Evolutionary conservation across 1,140 invertebrate genomes (phyloP), one percentile per base, ranked within the genome.

Genomic region (Arctopsyche grandis): DNA sequence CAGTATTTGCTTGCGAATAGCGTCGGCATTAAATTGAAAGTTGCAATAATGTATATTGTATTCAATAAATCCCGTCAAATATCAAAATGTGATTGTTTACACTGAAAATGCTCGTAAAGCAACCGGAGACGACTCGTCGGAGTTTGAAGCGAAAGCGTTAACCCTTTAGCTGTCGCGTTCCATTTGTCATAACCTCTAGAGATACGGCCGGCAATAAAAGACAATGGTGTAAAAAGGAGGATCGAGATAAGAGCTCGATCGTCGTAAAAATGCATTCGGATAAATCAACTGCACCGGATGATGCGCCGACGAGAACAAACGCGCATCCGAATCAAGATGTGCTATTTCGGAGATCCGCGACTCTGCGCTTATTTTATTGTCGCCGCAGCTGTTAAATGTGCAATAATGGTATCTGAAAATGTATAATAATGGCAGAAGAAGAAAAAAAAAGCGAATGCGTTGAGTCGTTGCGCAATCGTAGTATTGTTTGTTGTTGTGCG

Each of bases 221-320:
- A 75, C 73, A 75, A 75, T 75, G 29, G 29, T 38, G 29, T 38
- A 38, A 38, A 38, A 38, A 38, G 1, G 29, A 1, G 29, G 29
- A 1, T 7, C 29, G 29, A 38, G 29, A 38, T 38, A 38, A 38
- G 29, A 38, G 29, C 29, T 1, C 7, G 3, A 7, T 38, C 7
- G 29, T 69, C 48, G 73, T 56, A 58, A 75, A 75, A 75, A 75
- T 75, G 73, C 73, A 52, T 14, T 24, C 21, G 1, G 69, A 44
- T 29, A 75, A 44, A 75, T 52, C 16, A 71, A 43, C 22, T 24
- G 29, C 66, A 69, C 79, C 76, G 79, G 79, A 80, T 80, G 79
- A 48, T 52, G 43, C 69, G 52, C 70, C 74, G 70, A 70, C 38
- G 44, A 43, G 69, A 38, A 43, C 69, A 73, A 48, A 44, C n/a